Evolutionary conservation across 2,797 vertebrate genomes (phyloP), one percentile per base, ranked within the genome.

Genomic region (Limosa lapponica): DNA sequence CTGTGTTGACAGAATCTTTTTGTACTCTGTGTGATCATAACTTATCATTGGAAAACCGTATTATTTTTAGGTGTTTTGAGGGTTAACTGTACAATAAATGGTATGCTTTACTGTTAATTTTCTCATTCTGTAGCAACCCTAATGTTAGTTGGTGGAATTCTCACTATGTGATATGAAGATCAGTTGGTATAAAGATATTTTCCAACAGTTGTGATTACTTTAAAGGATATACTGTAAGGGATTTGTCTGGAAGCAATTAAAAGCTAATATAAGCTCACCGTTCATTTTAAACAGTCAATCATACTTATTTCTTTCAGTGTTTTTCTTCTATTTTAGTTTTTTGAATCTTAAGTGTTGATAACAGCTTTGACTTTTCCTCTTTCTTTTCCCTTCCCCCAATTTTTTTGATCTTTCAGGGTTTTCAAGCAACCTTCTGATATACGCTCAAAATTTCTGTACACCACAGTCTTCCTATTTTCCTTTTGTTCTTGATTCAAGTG

Each of bases 191-290:
- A 62, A 69, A 57, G 19, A 36, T 64, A 46, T 64, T 87, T 93
- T 92, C 46, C 44, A 84, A 90, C 13, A 78, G 34, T 79, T 89
- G 30, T 92, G 83, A 49, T 93, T 87, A 43, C 43, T 83, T 92
- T 93, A 72, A 87, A 78, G 64, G 59, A 30, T 59, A 78, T 78
- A 90, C 46, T 65, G 27, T 30, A 67, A 78, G 43, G 7, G 34
- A 41, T 94, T 96, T 92, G 32, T 96, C 87, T 95, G 82, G 55
- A 92, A 96, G 83, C 39, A 93, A 91, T 94, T 79, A 92, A 94
- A 92, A 75, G 30, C 52, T 87, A 78, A 41, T 87, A 87, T 62
- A 95, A 90, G 55, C 27, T 74, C 82, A 87, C 27, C 3, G 8
- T 90, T 94, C 87, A 43, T 61, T 92, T 93, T 88, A 92, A 81